phyloP scores from a whole-genome alignment of 2,888 invertebrate species.

The Elysia crispata region DNA sequence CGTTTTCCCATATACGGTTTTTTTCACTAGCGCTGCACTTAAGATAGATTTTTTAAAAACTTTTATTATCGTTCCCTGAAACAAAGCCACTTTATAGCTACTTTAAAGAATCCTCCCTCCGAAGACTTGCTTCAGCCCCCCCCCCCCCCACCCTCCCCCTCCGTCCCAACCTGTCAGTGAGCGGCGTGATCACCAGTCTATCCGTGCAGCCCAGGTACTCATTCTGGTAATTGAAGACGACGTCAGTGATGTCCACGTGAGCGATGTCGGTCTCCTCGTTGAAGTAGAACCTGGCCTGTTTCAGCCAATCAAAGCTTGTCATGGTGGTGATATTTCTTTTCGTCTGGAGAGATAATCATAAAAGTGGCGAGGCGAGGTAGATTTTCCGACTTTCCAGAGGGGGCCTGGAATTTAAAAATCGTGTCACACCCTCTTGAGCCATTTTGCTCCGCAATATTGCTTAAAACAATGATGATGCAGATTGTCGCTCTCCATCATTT shows the following conservation, averaged over 20 bases:
- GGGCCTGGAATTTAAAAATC: too few species aligned
- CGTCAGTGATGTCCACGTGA: slow-evolving; percentile 94
- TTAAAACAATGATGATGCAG: too few species aligned
- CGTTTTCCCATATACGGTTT: too few species aligned
- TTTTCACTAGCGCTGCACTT: too few species aligned
- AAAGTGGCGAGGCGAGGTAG: too few species aligned
- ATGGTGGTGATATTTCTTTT: slow-evolving; percentile 92
- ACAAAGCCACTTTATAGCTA: neutral
- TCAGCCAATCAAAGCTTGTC: slow-evolving; percentile 97
- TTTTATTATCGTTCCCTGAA: too few species aligned
- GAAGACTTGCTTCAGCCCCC: neutral
- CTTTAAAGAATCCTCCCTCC: neutral
- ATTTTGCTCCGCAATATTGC: too few species aligned
- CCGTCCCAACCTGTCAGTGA: neutral
- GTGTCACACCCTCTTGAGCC: too few species aligned
- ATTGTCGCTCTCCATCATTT: too few species aligned
- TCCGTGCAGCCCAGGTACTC: slow-evolving; percentile 98
- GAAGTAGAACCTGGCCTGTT: slow-evolving; percentile 97
- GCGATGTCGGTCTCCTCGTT: slow-evolving; percentile 96
- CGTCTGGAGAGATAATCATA: slow-evolving; percentile 81
- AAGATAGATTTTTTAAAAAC: too few species aligned
- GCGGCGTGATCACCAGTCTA: slow-evolving; percentile 95
- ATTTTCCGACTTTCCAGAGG: too few species aligned
- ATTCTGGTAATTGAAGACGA: slow-evolving; percentile 96
- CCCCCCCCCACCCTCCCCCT: neutral